Base-by-base conservation (phyloP, 2,888 invertebrate species). In the Leucozona laternaria region DNA sequence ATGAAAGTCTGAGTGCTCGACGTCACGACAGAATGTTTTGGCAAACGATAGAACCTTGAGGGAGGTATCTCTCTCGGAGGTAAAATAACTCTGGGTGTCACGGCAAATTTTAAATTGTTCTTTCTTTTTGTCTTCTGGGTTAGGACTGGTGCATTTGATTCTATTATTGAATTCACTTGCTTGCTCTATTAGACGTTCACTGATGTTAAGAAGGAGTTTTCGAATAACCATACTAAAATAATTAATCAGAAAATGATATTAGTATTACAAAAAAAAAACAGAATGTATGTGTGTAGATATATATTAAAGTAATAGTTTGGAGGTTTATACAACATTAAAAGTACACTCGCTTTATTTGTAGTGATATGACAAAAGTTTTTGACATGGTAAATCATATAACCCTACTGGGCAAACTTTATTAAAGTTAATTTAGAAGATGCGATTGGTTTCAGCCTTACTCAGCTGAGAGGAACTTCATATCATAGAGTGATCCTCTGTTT, bases 21-120 rank as follows among this genome's bases (percentile, higher is more conserved):
- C 93, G 90, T 96, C 95, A 90, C 95, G 94, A 73, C 94, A 93
- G 45, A 98, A 94, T 81, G 95, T 95, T 91, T 96, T 97, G 55
- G 97, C 96, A 93, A 98, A 96, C 88, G 95, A 95, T 88, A 97
- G 94, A 15, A 96, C 95, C 91, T 97, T 97, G 71, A 97, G 94
- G 78, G 96, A 95, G 88, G 96, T 94, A 91, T 97, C 97, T 15
- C 97, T 94, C 90, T 96, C 96, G 89, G 95, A 94, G 40, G 96
- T 96, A 91, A 97, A 97, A 89, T 97, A 93, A 73, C 94, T 94
- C 93, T 98, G 98, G 90, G 97, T 95, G 89, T 96, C 95, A 45
- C 98, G 95, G 88, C 97, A 97, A 76, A 96, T 94, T 22, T 91
- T 92, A 22, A 93, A 88, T 22, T 93, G 88, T 83, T 92, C 91